phyloP scores from a whole-genome alignment of 2,113 vertebrate species.

The Numenius arquata region DNA sequence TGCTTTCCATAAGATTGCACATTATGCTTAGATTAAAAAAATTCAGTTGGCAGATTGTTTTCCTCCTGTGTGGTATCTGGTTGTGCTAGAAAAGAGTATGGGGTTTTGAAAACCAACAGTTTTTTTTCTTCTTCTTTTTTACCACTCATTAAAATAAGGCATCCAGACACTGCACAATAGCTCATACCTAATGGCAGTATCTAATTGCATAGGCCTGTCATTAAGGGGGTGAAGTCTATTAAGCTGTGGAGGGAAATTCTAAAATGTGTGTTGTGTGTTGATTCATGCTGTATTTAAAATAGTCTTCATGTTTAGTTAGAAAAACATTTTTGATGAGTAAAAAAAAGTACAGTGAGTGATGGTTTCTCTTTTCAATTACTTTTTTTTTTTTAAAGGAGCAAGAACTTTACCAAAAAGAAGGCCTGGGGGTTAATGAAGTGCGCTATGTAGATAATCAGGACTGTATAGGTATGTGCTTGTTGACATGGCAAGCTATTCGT shows the following conservation, averaged over 20 bases:
- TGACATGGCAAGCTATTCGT: neutral
- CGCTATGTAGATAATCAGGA: constrained; percentile 99
- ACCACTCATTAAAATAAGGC: neutral
- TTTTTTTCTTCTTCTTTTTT: neutral
- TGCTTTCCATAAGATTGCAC: neutral
- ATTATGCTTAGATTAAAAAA: neutral
- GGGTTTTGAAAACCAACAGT: neutral
- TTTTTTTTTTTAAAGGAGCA: constrained; percentile 78
- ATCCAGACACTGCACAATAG: neutral
- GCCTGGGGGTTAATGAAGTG: constrained; percentile 95
- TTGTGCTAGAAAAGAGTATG: neutral
- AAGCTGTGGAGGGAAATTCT: neutral
- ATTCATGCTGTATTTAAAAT: neutral
- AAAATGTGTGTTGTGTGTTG: neutral
- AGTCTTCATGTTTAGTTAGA: neutral
- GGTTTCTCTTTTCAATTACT: neutral
- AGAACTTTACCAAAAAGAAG: constrained; percentile 95
- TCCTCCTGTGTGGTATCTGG: neutral
- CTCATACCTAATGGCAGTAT: neutral
- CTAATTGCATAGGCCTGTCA: neutral
- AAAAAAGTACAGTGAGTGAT: neutral
- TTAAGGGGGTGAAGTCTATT: neutral
- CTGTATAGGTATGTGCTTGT: constrained; percentile 86
- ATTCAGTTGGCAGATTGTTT: neutral
- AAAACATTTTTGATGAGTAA: neutral